Conservation (phyloP, 2,113 vertebrate genomes). For the Cricetomys ansorgei region DNA sequence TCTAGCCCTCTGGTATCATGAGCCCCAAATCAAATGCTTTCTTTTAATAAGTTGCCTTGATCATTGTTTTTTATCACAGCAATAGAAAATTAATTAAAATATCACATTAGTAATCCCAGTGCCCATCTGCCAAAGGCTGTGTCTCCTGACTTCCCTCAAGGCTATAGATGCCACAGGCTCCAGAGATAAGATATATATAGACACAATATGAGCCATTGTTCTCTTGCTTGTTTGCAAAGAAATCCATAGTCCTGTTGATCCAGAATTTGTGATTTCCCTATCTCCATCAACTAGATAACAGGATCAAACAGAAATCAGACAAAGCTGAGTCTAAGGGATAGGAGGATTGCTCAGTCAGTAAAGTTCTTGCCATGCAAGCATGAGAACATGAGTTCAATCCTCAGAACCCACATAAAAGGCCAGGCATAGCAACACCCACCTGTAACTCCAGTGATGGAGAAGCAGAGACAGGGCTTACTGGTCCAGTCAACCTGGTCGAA, state of each 20-base stretch:
- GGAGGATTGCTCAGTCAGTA: background rate
- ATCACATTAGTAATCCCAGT: background rate
- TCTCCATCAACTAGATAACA: background rate
- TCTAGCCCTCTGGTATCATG: background rate
- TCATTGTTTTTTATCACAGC: background rate
- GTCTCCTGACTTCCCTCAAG: background rate
- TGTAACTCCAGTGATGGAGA: background rate
- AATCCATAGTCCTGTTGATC: background rate
- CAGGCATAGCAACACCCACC: background rate
- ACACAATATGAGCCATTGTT: background rate
- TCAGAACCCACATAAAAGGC: background rate
- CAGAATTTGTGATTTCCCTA: background rate
- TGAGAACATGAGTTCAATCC: background rate
- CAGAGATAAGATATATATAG: background rate
- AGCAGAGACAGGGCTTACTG: background rate
- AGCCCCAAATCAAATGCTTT: background rate
- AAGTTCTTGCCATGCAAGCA: background rate
- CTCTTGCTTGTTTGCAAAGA: constrained; percentile 11
- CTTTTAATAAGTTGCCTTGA: background rate
- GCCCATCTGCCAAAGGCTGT: background rate
- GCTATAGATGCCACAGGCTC: background rate
- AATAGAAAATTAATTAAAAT: background rate
- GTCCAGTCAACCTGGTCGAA: background rate
- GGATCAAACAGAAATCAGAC: background rate
- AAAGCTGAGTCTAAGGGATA: background rate